Conservation (phyloP, 2,113 vertebrate species). For the Pyxicephalus adspersus region DNA sequence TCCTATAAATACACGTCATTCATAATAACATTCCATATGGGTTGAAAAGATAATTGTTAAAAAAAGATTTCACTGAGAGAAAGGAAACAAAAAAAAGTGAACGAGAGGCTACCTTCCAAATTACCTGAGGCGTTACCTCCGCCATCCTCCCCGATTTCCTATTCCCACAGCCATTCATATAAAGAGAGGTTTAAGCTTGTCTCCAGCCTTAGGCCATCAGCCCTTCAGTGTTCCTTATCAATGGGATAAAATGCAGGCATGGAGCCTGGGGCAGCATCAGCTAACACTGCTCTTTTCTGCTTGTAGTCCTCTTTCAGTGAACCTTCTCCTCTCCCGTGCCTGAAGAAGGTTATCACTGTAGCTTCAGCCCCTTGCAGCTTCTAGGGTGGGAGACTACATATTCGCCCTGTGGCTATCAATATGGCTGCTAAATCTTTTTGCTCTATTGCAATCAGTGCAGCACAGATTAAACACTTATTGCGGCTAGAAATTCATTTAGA, state of each 20-base stretch:
- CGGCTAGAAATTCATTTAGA: constrained; percentile 40
- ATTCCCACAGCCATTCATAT: constrained; percentile 22
- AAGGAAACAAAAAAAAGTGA: constrained; percentile 21
- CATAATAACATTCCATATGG: constrained; percentile 3
- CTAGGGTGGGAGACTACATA: constrained; percentile 17
- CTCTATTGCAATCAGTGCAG: constrained; percentile 42
- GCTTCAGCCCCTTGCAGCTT: constrained; percentile 43
- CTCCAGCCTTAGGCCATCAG: constrained; percentile 42
- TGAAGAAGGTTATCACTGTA: constrained; percentile 53
- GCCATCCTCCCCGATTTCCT: constrained; percentile 16
- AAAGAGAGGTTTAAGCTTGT: constrained; percentile 48
- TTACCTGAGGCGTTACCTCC: constrained; percentile 22
- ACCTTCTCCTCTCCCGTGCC: constrained; percentile 18
- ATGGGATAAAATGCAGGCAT: constrained; percentile 50
- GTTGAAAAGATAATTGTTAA: constrained; percentile 23
- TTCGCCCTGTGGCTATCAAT: constrained; percentile 49
- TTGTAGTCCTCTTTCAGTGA: constrained; percentile 6
- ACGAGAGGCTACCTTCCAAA: constrained; percentile 8
- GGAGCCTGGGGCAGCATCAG: constrained; percentile 47
- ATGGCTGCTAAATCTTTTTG: constrained; percentile 53
- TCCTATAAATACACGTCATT: not conserved
- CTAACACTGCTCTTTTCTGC: constrained; percentile 17
- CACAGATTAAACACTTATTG: constrained; percentile 52
- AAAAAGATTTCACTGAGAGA: constrained; percentile 10
- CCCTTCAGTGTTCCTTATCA: constrained; percentile 52